These are phyloP conservation scores for Pardosa pseudoannulata DNA, from an alignment of 2,888 invertebrate genomes.

Conservation along the genomic window DNA sequence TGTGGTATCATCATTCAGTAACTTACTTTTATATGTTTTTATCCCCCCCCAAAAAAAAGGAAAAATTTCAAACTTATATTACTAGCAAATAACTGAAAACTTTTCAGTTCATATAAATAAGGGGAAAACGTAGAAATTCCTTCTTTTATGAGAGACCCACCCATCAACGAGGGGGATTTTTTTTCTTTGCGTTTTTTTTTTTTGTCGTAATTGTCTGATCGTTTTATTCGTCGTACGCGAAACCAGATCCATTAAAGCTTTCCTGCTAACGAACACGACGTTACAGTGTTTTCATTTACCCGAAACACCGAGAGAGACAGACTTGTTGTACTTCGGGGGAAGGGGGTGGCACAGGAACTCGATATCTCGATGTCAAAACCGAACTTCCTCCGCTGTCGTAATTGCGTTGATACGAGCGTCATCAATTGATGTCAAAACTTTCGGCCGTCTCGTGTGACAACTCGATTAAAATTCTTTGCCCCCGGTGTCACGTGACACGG, in stretches of 20 bases:
- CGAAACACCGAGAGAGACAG: background rate
- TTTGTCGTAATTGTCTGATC: too few species aligned
- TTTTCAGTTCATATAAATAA: too few species aligned
- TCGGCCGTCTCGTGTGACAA: slow-evolving; percentile 38
- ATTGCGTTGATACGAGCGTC: slow-evolving; percentile 50
- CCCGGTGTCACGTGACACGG: slow-evolving; percentile 33
- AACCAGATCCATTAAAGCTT: background rate
- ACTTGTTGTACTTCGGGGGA: background rate
- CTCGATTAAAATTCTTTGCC: slow-evolving; percentile 64
- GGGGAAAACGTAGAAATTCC: too few species aligned
- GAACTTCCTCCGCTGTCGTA: slow-evolving; percentile 28
- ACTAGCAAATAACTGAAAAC: too few species aligned
- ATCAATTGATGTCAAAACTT: slow-evolving; percentile 53
- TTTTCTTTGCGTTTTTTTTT: too few species aligned
- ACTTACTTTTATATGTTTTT: too few species aligned
- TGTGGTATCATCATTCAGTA: too few species aligned
- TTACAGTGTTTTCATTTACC: background rate
- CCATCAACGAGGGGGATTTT: too few species aligned
- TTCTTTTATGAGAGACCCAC: too few species aligned
- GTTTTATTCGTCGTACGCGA: background rate
- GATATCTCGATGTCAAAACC: slow-evolving; percentile 30
- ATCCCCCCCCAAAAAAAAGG: too few species aligned
- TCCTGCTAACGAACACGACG: background rate
- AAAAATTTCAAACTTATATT: too few species aligned
- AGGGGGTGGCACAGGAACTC: background rate